A percentile compares a stretch with the other conserved stretches of the same genome.
phyloP scores from a whole-genome alignment of 2,113 vertebrate genomes.

The Chinchilla lanigera region DNA sequence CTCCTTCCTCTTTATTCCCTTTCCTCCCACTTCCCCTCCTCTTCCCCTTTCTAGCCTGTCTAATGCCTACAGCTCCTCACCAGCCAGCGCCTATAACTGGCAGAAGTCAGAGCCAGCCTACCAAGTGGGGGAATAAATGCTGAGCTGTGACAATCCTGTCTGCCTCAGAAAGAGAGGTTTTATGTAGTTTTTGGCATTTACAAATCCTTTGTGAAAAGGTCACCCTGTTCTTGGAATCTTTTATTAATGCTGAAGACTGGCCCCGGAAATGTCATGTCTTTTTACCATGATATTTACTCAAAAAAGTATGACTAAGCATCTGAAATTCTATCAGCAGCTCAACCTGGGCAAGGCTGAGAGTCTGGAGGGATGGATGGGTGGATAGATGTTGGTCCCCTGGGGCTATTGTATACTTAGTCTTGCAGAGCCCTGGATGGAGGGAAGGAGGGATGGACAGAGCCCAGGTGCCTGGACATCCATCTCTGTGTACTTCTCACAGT shows the following conservation, averaged over 20 bases:
- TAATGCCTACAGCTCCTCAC: neutral
- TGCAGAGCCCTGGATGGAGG: neutral
- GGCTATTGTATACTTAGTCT: neutral
- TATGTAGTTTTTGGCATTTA: slow-evolving; percentile 91
- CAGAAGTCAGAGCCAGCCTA: slow-evolving; percentile 41
- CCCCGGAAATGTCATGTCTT: slow-evolving; percentile 89
- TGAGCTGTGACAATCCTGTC: slow-evolving; percentile 80
- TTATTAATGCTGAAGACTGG: slow-evolving; percentile 87
- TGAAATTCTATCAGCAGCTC: neutral
- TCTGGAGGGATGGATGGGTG: neutral
- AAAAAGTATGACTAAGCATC: slow-evolving; percentile 80
- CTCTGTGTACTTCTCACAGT: neutral
- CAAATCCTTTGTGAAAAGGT: slow-evolving; percentile 93
- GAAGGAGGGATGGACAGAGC: neutral
- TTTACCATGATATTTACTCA: slow-evolving; percentile 87
- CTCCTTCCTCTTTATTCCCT: accelerated
- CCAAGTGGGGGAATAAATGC: slow-evolving; percentile 73
- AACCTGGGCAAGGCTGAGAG: neutral
- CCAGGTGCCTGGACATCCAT: accelerated
- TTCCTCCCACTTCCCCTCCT: accelerated
- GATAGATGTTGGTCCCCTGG: neutral
- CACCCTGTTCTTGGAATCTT: slow-evolving; percentile 87
- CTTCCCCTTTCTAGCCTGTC: neutral
- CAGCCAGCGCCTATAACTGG: neutral
- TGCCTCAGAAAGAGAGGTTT: slow-evolving; percentile 85